phyloP scores from a whole-genome alignment of 2,797 vertebrate species.

The Neosilurus mollespiculum region DNA sequence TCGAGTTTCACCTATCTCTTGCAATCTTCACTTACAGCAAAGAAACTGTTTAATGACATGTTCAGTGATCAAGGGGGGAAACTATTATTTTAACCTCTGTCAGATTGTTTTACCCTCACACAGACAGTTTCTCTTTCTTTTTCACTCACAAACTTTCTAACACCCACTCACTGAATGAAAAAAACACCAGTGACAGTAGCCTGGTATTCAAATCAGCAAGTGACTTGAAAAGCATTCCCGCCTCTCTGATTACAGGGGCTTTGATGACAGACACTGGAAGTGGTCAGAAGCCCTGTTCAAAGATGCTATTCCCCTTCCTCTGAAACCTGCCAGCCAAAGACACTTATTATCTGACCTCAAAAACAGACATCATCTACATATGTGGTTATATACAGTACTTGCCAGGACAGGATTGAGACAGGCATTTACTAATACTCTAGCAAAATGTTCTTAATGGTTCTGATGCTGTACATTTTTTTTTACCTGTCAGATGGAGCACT shows the following conservation, averaged over 20 bases:
- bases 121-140: constrained; percentile 8
- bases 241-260: constrained; percentile 48
- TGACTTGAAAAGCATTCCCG: constrained; percentile 53
- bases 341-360: constrained; percentile 10
- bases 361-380: constrained; percentile 23
- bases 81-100: neutral
- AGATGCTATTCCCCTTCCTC: constrained; percentile 8
- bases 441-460: neutral
- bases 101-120: neutral
- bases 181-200: neutral
- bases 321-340: constrained; percentile 39
- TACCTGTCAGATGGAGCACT: neutral
- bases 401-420: constrained; percentile 1
- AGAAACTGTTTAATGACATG: neutral
- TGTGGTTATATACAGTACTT: neutral
- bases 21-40: too few relatives aligned
- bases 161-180: neutral
- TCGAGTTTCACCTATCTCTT: too few relatives aligned
- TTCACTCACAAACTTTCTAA: neutral
- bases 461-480: constrained; percentile 12
- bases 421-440: neutral
- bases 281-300: constrained; percentile 25
- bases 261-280: constrained; percentile 43
- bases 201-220: constrained; percentile 32
- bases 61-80: neutral